Percentiles rank a stretch among this genome's conserved stretches.
phyloP scores from a whole-genome alignment of 2,797 vertebrate genomes.

The Spinus pinus region DNA sequence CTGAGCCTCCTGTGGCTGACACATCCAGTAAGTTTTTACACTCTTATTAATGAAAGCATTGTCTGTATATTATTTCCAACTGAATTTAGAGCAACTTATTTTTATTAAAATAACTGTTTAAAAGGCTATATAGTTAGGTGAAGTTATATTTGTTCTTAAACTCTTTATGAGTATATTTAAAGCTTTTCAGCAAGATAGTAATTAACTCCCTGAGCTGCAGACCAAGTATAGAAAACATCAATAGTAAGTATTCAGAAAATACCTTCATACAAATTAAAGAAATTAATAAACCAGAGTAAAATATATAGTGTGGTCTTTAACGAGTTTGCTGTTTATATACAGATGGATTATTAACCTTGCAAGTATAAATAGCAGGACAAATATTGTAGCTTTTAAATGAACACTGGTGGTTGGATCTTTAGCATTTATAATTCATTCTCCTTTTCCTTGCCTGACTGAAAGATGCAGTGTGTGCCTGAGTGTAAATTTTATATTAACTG shows the following conservation, averaged over 20 bases:
- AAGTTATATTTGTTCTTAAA: neutral
- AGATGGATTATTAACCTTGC: neutral
- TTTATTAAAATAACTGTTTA: neutral
- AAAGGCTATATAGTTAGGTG: neutral
- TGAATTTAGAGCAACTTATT: neutral
- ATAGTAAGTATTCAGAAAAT: neutral
- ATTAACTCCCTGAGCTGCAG: neutral
- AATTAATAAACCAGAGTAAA: neutral
- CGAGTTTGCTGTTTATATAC: neutral
- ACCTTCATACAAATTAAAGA: neutral
- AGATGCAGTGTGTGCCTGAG: neutral
- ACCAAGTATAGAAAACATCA: neutral
- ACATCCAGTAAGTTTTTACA: neutral
- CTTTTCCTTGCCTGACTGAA: neutral
- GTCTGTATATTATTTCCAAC: neutral
- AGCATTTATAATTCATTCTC: neutral
- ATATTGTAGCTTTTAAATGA: neutral
- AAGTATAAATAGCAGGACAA: slow-evolving; percentile 7
- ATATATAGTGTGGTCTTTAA: neutral
- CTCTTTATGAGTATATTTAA: neutral
- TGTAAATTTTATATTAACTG: neutral
- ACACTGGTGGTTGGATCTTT: neutral
- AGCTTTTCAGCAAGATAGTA: neutral
- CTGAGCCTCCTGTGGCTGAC: neutral
- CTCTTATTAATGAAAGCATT: neutral